Evolutionary conservation across 2,888 invertebrate species (phyloP), one percentile per base, ranked within the genome.

Genomic region (Linnaemya tessellans): DNA sequence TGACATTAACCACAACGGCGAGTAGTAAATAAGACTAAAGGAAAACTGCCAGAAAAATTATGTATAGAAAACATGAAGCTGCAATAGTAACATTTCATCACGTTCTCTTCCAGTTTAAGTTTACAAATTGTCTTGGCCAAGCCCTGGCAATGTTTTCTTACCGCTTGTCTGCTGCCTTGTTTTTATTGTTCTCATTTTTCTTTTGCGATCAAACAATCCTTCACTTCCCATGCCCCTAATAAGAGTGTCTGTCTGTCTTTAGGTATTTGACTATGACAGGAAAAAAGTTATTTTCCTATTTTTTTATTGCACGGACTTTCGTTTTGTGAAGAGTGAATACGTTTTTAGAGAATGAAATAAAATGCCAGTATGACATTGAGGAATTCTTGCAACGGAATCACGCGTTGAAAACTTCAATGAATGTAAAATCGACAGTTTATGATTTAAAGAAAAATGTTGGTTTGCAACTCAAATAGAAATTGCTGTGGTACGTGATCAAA

Each of bases 21-120:
- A 49, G 51, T 46, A 58, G 65, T 65, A 49, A 73, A 60, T 74
- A 67, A 62, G 62, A 54, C 49, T 62, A 46, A 41, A 35, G 41
- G n/a, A 68, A 68, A 60, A 25, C 7, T 51, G 41, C 20, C 49
- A 65, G 0, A 13, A 20, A 20, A 77, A 41, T 22, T 18, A 62
- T 46, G n/a, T 60, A n/a, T 22, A 25, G 15, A 65, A 73, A 73
- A 58, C 18, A 38, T 41, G 56, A 64, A 65, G 20, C 51, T 49
- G 22, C 13, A 22, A 49, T 18, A 73, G 77, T 49, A 51, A 67
- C 77, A 85, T 87, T 87, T 87, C 82, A 86, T 85, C 87, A 87
- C 88, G 87, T 87, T 64, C 78, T 62, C 58, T 71, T 74, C 46
- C 71, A 73, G 90, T 89, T 86, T 81, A 82, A 80, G 81, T 75